Evolutionary conservation across 2,797 vertebrate species (phyloP), one percentile per base, ranked within the genome.

Genomic region (Thalassophryne amazonica): DNA sequence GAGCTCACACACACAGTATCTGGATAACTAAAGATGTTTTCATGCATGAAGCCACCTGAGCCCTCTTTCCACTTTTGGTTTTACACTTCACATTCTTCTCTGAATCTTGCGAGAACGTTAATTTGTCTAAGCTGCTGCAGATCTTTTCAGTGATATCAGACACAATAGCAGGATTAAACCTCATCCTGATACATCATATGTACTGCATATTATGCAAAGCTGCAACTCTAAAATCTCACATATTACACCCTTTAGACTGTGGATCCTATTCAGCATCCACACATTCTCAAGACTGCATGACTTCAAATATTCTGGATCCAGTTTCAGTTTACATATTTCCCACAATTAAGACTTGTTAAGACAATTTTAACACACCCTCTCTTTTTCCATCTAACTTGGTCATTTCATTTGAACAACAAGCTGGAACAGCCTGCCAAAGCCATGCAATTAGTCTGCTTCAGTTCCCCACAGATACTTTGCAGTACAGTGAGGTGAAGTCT

Each of bases 301-400:
- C 65, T 63, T 69, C 34, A n/a, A n/a, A n/a, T n/a, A n/a, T n/a
- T n/a, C n/a, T n/a, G n/a, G n/a, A n/a, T n/a, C n/a, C n/a, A n/a
- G n/a, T n/a, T n/a, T n/a, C n/a, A n/a, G n/a, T 55, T 72, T 60
- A 80, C 49, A 57, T 46, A 53, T 70, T 73, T 68, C 29, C 60
- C 62, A 14, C 70, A 74, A 68, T 73, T 38, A 67, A 64, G 23
- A 42, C 25, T 30, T 69, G 61, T 40, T 57, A 51, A 46, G 56
- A 62, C 39, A 59, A 54, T 65, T 57, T 54, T 53, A 62, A 74
- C 69, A 67, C 57, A 43, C 7, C 1, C 35, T 69, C 48, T 41
- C 16, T 9, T 69, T 47, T 66, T 28, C n/a, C n/a, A 63, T 66
- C 60, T 55, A 60, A 29, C 30, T 54, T n/a, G 32, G 56, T 62